phyloP scores from a whole-genome alignment of 2,113 vertebrate species.

The Lethenteron camtschaticum region DNA sequence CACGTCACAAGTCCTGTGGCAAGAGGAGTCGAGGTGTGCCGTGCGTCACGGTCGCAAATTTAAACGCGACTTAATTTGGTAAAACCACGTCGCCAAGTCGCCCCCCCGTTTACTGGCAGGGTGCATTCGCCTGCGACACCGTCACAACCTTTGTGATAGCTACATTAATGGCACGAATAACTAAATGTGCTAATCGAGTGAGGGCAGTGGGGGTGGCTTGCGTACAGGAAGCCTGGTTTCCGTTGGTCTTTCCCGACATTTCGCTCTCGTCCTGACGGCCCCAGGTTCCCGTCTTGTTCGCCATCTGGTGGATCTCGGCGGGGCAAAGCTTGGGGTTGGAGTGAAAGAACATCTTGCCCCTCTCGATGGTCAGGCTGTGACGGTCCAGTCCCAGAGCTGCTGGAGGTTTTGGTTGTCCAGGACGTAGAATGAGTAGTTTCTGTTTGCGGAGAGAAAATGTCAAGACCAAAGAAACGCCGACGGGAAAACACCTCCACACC shows the following conservation, averaged over 20 bases:
- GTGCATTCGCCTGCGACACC: too few species aligned
- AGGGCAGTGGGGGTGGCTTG: not conserved
- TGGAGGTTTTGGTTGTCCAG: conserved; percentile 3
- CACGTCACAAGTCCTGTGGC: too few species aligned
- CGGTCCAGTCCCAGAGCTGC: conserved; percentile 3
- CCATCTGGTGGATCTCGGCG: conserved; percentile 4
- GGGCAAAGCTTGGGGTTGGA: conserved; percentile 1
- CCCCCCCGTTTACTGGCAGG: too few species aligned
- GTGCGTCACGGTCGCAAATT: too few species aligned
- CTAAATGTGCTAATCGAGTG: too few species aligned
- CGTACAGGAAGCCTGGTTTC: conserved; percentile 2
- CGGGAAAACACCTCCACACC: too few species aligned
- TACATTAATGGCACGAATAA: too few species aligned
- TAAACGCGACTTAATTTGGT: too few species aligned
- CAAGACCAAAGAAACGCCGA: too few species aligned
- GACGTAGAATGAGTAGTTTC: not conserved
- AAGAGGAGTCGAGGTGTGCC: too few species aligned
- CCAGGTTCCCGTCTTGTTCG: not conserved
- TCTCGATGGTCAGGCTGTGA: not conserved
- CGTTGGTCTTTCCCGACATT: not conserved
- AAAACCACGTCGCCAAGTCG: too few species aligned
- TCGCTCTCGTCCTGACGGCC: conserved; percentile 1
- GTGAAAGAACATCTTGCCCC: not conserved
- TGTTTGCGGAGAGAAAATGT: not conserved
- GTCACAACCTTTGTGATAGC: too few species aligned